These are phyloP conservation scores for Drosophila saltans DNA, from an alignment of 1,140 invertebrate genomes.

Conservation along the genomic window DNA sequence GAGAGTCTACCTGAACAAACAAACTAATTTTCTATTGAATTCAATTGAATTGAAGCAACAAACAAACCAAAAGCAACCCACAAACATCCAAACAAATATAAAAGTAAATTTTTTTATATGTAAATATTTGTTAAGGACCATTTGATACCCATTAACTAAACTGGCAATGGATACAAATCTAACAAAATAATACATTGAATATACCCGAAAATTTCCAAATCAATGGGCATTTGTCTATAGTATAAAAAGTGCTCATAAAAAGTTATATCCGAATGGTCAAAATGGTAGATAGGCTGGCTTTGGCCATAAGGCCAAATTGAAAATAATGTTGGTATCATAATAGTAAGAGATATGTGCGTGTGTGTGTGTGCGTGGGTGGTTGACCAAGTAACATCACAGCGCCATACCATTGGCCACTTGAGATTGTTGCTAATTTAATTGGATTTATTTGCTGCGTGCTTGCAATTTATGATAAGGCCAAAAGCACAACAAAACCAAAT, in stretches of 20 bases:
- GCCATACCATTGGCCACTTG: conserved; percentile 45
- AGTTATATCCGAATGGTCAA: conserved; percentile 25
- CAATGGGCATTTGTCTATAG: conserved; percentile 8
- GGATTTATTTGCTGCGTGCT: conserved; percentile 61
- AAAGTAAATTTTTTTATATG: background rate
- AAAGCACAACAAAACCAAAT: background rate
- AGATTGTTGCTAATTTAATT: conserved; percentile 65
- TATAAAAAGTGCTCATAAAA: conserved; percentile 40
- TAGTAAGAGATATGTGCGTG: conserved; percentile 10
- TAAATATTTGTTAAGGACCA: background rate
- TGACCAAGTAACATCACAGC: conserved; percentile 9
- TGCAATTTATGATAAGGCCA: conserved; percentile 53
- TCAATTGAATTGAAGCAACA: background rate
- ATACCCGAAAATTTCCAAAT: background rate
- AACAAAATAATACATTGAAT: no score
- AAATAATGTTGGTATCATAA: conserved; percentile 49
- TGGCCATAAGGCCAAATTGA: conserved; percentile 46
- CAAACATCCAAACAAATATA: background rate
- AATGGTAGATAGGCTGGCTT: conserved; percentile 18
- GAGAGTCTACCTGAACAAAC: conserved; percentile 24
- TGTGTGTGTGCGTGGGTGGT: background rate
- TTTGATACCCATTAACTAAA: background rate
- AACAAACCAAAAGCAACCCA: background rate
- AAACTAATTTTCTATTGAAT: conserved; percentile 58
- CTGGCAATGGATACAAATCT: no score